Evolutionary conservation across 1,140 invertebrate species (phyloP).

Genomic region (Hylaeus volcanicus): DNA sequence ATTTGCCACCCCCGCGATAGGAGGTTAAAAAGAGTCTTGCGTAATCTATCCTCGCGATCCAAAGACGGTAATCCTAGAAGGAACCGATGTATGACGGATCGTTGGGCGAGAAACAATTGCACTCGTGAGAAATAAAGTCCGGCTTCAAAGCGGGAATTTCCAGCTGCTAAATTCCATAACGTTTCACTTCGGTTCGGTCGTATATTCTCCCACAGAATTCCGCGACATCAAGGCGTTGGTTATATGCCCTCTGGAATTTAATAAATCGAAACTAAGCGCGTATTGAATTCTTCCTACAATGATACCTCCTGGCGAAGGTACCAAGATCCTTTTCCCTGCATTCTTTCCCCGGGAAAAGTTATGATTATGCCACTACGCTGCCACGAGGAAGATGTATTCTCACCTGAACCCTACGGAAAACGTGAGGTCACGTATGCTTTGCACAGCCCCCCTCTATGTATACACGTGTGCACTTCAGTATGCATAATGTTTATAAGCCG

Average conservation of each 20-base stretch:
- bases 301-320: neutral
- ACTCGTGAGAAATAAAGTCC: neutral
- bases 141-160: neutral
- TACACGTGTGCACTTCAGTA: slow-evolving; percentile 10
- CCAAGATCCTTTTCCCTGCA: neutral
- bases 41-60: no score
- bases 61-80: neutral
- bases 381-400: slow-evolving; percentile 14
- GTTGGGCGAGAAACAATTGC: neutral
- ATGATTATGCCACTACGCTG: neutral
- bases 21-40: no score
- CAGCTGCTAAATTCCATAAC: neutral
- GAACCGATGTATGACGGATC: neutral
- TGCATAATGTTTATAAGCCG: slow-evolving; percentile 51
- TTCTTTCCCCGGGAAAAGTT: slow-evolving; percentile 7
- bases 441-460: neutral
- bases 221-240: neutral
- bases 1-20: no score
- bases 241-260: neutral
- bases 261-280: slow-evolving; percentile 23
- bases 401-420: slow-evolving; percentile 17
- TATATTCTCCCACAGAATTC: neutral
- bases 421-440: slow-evolving; percentile 40
- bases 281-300: slow-evolving; percentile 8
- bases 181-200: neutral